Base-by-base conservation (phyloP, 2,888 invertebrate genomes). In the Lordiphosa andalusiaca region DNA sequence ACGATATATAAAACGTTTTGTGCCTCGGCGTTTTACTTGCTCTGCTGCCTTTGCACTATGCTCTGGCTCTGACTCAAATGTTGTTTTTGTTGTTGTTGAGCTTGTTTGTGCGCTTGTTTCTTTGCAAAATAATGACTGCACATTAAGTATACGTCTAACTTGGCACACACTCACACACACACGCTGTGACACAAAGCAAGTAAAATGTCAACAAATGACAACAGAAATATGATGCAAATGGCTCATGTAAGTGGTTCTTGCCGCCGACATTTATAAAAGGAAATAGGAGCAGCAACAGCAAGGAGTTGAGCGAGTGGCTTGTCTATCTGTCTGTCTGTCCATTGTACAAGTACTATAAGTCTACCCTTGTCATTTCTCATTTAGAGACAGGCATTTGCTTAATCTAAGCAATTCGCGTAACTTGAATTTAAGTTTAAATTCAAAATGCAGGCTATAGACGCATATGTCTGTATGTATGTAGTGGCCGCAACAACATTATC, bases 141-240 rank as follows among this genome's bases (percentile, higher is more conserved):
- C 85, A 82, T 82, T 84, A 82, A 82, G 76, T 61, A 69, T 75
- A 67, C 69, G 71, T 78, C 69, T 67, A 71, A 68, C 72, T 65
- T 61, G 57, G 37, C 64, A 68, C 44, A 63, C 69, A 61, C 30
- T 46, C 54, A 33, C 49, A 53, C 54, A 57, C 35, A 51, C 52
- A 59, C 36, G 49, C 46, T 35, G 38, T 52, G 52, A 53, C 68
- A 78, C 69, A 69, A 78, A 73, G 70, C 73, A 69, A 73, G 80
- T 68, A 73, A 71, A 86, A 83, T 83, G 80, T 85, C 83, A 75
- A 80, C 71, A 84, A 72, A 86, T 85, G 86, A 78, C 87, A 86
- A 86, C 82, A 86, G 83, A 86, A 86, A 86, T 86, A 86, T 86
- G 83, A 83, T 87, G 85, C 85, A 85, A 86, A 87, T 87, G 85